phyloP scores from a whole-genome alignment of 2,888 invertebrate species.

The Coremacera marginata region DNA sequence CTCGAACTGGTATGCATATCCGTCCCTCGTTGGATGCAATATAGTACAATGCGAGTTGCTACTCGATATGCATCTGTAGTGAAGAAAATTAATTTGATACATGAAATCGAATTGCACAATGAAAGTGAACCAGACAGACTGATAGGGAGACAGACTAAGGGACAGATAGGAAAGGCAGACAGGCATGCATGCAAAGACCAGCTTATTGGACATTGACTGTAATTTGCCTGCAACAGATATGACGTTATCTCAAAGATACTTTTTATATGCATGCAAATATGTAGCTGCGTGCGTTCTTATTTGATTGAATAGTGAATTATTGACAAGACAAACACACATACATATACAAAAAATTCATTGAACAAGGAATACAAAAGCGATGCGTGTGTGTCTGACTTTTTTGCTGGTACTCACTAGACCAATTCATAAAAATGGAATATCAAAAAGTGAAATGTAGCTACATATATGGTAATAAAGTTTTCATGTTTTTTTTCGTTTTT shows the following conservation, averaged over 20 bases:
- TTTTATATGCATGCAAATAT: constrained; percentile 19
- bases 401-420: not conserved
- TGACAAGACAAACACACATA: constrained; percentile 34
- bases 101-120: constrained; percentile 12
- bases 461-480: constrained; percentile 7
- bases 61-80: not conserved
- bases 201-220: not conserved
- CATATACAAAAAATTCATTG: not conserved
- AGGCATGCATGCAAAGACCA: not conserved
- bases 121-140: not conserved
- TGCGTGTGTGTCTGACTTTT: not conserved
- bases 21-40: not conserved
- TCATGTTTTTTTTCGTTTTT: no score
- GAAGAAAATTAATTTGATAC: constrained; percentile 12
- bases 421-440: not conserved
- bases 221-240: not conserved
- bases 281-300: constrained; percentile 2
- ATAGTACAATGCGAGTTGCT: not conserved
- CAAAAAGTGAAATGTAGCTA: not conserved
- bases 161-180: not conserved
- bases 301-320: constrained; percentile 45
- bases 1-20: not conserved
- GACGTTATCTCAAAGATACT: not conserved
- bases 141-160: not conserved
- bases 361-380: not conserved